Percentiles rank a stretch among this genome's conserved stretches.
These are phyloP conservation scores for Psittacula echo DNA, from an alignment of 2,797 vertebrate species.

Conservation along the genomic window DNA sequence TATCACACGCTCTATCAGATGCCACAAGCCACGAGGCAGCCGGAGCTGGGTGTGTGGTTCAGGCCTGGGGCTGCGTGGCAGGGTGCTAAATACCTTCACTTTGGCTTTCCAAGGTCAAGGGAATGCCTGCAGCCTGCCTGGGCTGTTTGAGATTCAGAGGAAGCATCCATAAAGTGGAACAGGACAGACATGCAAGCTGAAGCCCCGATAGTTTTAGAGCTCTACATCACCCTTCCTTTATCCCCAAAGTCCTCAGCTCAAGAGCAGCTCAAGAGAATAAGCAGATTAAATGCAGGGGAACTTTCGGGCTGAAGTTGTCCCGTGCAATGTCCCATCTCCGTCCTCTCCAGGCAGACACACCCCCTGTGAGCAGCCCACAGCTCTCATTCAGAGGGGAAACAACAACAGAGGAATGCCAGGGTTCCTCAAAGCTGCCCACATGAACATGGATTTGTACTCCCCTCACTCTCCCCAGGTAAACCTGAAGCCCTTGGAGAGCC, in stretches of 20 bases:
- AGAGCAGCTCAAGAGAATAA: not conserved
- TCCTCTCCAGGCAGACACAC: not conserved
- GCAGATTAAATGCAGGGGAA: not conserved
- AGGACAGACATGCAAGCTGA: not conserved
- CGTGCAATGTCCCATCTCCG: not conserved
- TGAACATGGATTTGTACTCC: accelerated
- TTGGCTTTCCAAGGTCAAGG: not conserved
- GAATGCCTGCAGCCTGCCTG: not conserved
- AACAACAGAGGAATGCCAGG: not conserved
- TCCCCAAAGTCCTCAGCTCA: not conserved
- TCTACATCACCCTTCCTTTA: not conserved
- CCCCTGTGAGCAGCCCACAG: not conserved
- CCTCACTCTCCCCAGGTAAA: not conserved
- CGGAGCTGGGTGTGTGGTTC: accelerated
- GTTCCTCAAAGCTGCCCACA: not conserved
- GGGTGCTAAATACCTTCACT: not conserved
- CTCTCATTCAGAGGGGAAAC: not conserved
- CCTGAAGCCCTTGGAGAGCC: not conserved
- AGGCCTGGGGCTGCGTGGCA: not conserved
- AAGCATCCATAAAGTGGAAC: not conserved
- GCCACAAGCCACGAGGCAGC: not conserved
- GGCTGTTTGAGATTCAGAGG: not conserved
- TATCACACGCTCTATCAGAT: not conserved
- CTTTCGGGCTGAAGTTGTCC: not conserved
- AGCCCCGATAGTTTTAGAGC: not conserved